A percentile compares a stretch with the other conserved stretches of the same genome.
Evolutionary conservation across 2,888 invertebrate species (phyloP).

Genomic region (Limnephilus rhombicus): DNA sequence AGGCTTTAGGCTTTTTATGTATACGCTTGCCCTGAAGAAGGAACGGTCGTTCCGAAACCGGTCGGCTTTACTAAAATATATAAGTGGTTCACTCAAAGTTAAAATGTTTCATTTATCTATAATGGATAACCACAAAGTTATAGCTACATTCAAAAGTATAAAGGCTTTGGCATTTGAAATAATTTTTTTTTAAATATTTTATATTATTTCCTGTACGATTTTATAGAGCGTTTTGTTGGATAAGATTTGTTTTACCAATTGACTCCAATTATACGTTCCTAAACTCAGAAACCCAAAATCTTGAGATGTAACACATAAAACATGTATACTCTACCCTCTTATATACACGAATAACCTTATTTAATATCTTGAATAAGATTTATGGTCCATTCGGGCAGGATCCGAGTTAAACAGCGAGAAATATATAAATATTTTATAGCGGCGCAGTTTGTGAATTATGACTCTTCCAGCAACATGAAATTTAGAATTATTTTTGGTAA

Average conservation of each 20-base stretch:
- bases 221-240: neutral
- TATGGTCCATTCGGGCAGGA: neutral
- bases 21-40: too few relatives aligned
- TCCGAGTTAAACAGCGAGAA: conserved; percentile 11
- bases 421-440: conserved; percentile 17
- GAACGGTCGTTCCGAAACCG: too few relatives aligned
- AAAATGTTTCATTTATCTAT: too few relatives aligned
- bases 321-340: neutral
- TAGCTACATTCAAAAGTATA: too few relatives aligned
- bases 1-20: too few relatives aligned
- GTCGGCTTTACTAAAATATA: too few relatives aligned
- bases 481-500: neutral
- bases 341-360: conserved; percentile 27
- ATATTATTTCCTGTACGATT: too few relatives aligned
- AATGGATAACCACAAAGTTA: too few relatives aligned
- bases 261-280: neutral
- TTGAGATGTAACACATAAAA: neutral
- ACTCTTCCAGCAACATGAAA: neutral
- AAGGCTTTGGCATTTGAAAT: too few relatives aligned
- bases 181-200: too few relatives aligned
- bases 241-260: neutral
- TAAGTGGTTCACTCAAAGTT: too few relatives aligned
- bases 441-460: neutral
- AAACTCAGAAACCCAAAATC: neutral
- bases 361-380: conserved; percentile 40